Evolutionary conservation across 1,140 invertebrate genomes (phyloP), one percentile per base, ranked within the genome.

Genomic region (Spodoptera litura): DNA sequence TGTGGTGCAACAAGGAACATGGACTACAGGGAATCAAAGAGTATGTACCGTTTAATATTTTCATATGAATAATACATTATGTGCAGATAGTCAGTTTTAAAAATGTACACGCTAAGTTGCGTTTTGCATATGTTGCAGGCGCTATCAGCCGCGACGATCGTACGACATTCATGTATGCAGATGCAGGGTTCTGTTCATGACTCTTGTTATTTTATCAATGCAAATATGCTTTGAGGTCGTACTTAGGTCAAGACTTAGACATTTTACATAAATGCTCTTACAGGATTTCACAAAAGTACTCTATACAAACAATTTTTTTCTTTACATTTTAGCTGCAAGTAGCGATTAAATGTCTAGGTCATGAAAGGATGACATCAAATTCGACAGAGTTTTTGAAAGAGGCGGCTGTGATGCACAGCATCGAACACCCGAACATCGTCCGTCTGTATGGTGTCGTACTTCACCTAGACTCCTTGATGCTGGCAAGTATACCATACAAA

Each of bases 311-410:
- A 13, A 44, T 20, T 3, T 12, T 1, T 68, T 55, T 15, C 71
- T 58, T 35, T 6, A 2, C n/a, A n/a, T 81, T 86, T 15, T 87
- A 97, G 97, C 97, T 98, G 79, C 98, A 99, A 96, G 99, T 99
- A 55, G 99, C 99, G 2, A 98, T 99, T 71, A 99, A 99, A 94
- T 99, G 98, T 93, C 93, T 99, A 13, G 98, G 97, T 56, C 96
- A 98, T 75, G 98, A 99, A 85, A 95, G 98, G 62, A 98, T 99
- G 97, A 98, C 99, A 85, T 98, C 98, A 80, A 99, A 99, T 92
- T 98, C 98, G 0, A 97, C 98, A 85, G 98, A 99, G 91, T 99
- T 99, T 94, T 94, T 99, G 15, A 99, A 99, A 93, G 99, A 99
- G 95, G 99, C 99, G 2, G 98, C 98, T 4, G 99, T 99, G 56